Evolutionary conservation across 2,888 invertebrate species (phyloP), one percentile per base, ranked within the genome.

Genomic region (Leucophenga montana): DNA sequence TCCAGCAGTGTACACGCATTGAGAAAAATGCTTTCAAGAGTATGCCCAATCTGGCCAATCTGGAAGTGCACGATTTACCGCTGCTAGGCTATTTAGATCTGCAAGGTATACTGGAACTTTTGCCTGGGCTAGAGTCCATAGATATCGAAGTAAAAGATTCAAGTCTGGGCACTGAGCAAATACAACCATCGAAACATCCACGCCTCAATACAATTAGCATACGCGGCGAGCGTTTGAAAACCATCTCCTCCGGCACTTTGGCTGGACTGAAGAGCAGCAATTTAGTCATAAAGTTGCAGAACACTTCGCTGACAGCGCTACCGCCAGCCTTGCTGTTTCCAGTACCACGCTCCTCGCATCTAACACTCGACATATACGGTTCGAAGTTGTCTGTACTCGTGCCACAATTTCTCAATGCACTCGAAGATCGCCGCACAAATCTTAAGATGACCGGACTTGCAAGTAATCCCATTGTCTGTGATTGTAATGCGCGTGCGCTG

Each of bases 111-210:
- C 88, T 97, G n/a, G 93, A 93, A 77, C 90, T 93, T 75, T 89
- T 96, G 80, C 91, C 93, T 1, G 93, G 93, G 0, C 88, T 97
- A 54, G 94, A 96, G 87, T 90, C 90, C 75, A 89, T 97, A 13
- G 95, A 96, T 74, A 92, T 97, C 67, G 97, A 97, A 90, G 92
- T 96, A 0, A 97, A 96, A 86, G 96, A 97, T 77, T 90, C 94
- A 0, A 92, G 92, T 5, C 92, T 96, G 66, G 94, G 95, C 56
- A 93, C 94, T 61, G 95, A 96, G 82, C 95, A 96, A 83, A 89
- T 96, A 53, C 94, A 94, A 78, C 92, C 95, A 0, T 91, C 93
- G 53, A 91, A 94, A 77, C 95, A 96, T 88, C 95, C 96, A 0
- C 91, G 95, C 6, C 90, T 97, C 1, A 91, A 91, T 78, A 92